These are phyloP conservation scores for Neomorphus geoffroyi DNA, from an alignment of 2,797 vertebrate genomes.

Conservation along the genomic window DNA sequence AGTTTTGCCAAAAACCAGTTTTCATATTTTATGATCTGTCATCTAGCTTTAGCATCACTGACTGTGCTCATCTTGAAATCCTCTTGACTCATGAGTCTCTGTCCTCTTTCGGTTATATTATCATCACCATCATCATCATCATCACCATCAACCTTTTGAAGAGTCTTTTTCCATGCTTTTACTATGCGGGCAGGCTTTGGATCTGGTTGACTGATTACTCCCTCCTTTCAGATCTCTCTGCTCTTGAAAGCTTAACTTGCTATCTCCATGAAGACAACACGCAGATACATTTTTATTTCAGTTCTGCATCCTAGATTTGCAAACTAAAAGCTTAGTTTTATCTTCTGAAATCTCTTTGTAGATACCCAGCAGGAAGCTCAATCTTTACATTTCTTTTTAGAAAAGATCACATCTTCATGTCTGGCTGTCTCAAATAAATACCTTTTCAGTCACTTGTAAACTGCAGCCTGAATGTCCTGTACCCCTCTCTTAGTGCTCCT, in stretches of 20 bases:
- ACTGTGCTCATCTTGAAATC: not conserved
- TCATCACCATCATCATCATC: not conserved
- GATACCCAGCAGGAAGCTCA: fast-evolving
- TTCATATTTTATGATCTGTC: not conserved
- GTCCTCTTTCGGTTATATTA: not conserved
- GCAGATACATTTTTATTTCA: not conserved
- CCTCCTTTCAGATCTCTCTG: not conserved
- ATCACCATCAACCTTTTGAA: not conserved
- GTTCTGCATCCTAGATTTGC: not conserved
- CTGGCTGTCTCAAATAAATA: not conserved
- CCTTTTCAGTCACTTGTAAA: not conserved
- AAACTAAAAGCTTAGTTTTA: not conserved
- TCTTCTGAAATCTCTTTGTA: not conserved
- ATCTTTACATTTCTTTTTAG: fast-evolving
- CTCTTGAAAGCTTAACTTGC: not conserved
- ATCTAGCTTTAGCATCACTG: not conserved
- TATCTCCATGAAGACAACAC: fast-evolving
- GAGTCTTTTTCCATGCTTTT: fast-evolving
- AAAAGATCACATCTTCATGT: fast-evolving
- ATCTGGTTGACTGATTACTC: not conserved
- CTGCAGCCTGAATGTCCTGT: not conserved
- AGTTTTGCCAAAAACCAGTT: not conserved
- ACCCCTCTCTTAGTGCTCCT: not conserved
- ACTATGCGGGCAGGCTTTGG: not conserved
- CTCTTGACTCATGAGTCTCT: not conserved